Evolutionary conservation across 2,888 invertebrate genomes (phyloP), one percentile per base, ranked within the genome.

Genomic region (Epinotia brunnichana): DNA sequence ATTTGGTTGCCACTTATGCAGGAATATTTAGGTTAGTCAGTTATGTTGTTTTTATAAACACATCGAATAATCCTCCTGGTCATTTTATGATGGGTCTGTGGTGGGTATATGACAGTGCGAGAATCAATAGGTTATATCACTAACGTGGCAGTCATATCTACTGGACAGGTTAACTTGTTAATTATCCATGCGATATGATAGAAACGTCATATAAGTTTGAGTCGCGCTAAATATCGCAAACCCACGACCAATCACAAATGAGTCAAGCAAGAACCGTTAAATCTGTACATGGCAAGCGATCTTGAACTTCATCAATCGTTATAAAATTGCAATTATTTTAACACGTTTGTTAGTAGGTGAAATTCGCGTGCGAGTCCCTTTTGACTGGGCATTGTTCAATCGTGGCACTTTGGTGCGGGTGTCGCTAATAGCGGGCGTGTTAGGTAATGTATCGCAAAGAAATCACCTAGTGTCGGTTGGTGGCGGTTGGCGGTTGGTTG

Each of bases 381-480:
- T 73, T 62, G 69, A 73, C 57, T 71, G 56, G 73, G 64, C 82
- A 81, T 51, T 39, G 64, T 13, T 10, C 39, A 54, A 61, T 72
- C 83, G 87, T 87, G 90, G 89, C 86, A 83, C 84, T 80, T 82
- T 89, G 91, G 91, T 90, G 90, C 88, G 91, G 89, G 91, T 35
- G 35, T 35, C 35, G 35, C 87, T 90, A 87, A 80, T 78, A 80
- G 80, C 79, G 80, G 79, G 77, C 76, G 70, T 75, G 75, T 82
- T 82, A 87, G 84, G 87, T 87, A 84, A 91, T 84, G 90, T 92
- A 93, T 91, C 91, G 92, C 92, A 92, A 92, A 92, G 88, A 90
- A 92, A 91, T 93, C 93, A 93, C 93, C 92, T 93, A 93, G 91
- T 91, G 91, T 90, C 90, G 91, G 88, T 90, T 88, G 91, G 87